Evolutionary conservation across 2,888 invertebrate species (phyloP), one percentile per base, ranked within the genome.

Genomic region (Cenopis cana): DNA sequence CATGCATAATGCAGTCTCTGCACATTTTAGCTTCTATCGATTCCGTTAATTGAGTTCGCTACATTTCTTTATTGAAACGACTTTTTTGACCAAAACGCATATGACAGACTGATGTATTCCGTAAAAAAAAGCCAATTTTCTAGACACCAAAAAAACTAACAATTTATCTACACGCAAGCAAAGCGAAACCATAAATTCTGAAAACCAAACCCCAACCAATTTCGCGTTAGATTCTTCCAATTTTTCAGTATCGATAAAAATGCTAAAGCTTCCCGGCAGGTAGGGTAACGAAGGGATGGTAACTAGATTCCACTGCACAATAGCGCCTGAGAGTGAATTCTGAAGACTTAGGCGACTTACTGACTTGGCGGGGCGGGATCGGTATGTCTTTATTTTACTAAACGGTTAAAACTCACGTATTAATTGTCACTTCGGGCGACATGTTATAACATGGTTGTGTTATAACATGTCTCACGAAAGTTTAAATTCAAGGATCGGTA

Each of bases 241-340:
- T 84, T 85, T 84, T 84, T 82, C 81, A 76, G 75, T 86, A 87
- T 91, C 91, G 89, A 91, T 91, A 91, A 90, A 90, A 89, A 89
- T 91, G 90, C 89, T 86, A 90, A 90, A 89, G 80, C 80, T 86
- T 87, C 86, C 89, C 88, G 77, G 60, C 69, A 74, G 72, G 72
- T 69, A 62, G 84, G 85, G 89, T 86, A 83, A 83, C 81, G 76
- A 24, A 2, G 71, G 67, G 65, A 14, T 18, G 49, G 36, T 66
- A 71, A 71, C 66, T 29, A 36, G 60, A 67, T 61, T 61, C 64
- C 50, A 24, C 18, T 14, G 18, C 12, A 57, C 56, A 65, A 54
- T 65, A 18, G 52, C 69, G 54, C 6, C 36, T 68, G 33, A 59
- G 65, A 56, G 56, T 38, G 62, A 69, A 69, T 69, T 36, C 50